phyloP scores from a whole-genome alignment of 1,140 invertebrate species.

The Mercenaria mercenaria region DNA sequence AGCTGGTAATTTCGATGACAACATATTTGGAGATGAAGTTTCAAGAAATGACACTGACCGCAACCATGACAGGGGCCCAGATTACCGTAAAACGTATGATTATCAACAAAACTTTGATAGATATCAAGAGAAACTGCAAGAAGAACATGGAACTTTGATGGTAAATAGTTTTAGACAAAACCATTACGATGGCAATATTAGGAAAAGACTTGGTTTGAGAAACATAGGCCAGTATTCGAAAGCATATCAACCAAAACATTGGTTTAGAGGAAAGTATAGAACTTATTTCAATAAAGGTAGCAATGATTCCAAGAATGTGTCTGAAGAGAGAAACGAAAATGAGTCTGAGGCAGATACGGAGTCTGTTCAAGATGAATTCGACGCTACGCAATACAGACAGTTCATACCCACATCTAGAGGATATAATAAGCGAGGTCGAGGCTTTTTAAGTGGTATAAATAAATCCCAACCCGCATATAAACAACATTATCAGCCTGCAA shows the following conservation, averaged over 20 bases:
- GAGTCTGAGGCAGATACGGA: neutral
- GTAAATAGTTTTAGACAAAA: no score
- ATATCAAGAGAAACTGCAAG: neutral
- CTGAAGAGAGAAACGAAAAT: neutral
- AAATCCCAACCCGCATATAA: neutral
- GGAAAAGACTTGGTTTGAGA: neutral
- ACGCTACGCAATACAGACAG: neutral
- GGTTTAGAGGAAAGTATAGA: neutral
- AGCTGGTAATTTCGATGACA: neutral
- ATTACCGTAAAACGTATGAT: neutral
- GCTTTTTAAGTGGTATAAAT: neutral
- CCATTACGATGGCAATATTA: no score
- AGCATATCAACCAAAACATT: neutral
- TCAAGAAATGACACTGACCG: neutral
- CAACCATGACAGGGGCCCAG: neutral
- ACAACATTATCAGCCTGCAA: neutral
- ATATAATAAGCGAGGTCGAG: neutral
- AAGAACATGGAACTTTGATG: no score
- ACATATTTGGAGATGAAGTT: neutral
- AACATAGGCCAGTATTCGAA: neutral
- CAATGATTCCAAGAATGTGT: neutral
- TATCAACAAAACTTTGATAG: neutral
- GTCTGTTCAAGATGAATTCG: neutral
- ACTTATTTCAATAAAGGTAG: neutral
- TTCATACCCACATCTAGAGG: neutral